These are phyloP conservation scores for Holocentrus rufus DNA, from an alignment of 2,797 vertebrate genomes.

Conservation along the genomic window DNA sequence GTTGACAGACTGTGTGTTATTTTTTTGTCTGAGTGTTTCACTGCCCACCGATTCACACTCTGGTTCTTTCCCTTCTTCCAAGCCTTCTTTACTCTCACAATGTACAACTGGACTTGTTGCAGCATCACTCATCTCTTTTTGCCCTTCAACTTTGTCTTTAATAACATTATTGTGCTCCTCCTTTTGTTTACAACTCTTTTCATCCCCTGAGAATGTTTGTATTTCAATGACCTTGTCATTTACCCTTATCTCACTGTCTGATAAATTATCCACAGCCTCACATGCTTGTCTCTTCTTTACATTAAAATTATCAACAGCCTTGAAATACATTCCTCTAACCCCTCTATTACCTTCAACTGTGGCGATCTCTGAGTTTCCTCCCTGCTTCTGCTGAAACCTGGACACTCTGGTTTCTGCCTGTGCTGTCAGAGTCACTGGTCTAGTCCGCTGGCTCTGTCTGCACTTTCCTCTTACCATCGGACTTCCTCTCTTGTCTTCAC, in stretches of 20 bases:
- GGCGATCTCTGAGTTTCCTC: constrained; percentile 52
- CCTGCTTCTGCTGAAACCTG: constrained; percentile 64
- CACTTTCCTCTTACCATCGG: constrained; percentile 39
- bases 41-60: constrained; percentile 3
- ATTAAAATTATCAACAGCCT: constrained; percentile 67
- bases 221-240: constrained; percentile 63
- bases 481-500: constrained; percentile 34
- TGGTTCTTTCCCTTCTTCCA: constrained; percentile 29
- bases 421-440: constrained; percentile 39
- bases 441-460: constrained; percentile 47
- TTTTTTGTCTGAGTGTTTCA: constrained; percentile 34
- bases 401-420: constrained; percentile 53
- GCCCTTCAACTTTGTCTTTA: constrained; percentile 22
- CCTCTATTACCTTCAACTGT: constrained; percentile 72
- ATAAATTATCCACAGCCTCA: constrained; percentile 32
- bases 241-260: constrained; percentile 34
- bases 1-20: constrained; percentile 15
- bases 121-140: constrained; percentile 30
- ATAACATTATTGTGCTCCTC: constrained; percentile 26
- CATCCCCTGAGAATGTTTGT: constrained; percentile 41
- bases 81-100: constrained; percentile 18
- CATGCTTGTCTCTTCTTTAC: constrained; percentile 43
- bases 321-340: constrained; percentile 79
- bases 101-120: constrained; percentile 1
- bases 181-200: constrained; percentile 8